phyloP scores from a whole-genome alignment of 2,888 invertebrate genomes.

The Junonia oenone region DNA sequence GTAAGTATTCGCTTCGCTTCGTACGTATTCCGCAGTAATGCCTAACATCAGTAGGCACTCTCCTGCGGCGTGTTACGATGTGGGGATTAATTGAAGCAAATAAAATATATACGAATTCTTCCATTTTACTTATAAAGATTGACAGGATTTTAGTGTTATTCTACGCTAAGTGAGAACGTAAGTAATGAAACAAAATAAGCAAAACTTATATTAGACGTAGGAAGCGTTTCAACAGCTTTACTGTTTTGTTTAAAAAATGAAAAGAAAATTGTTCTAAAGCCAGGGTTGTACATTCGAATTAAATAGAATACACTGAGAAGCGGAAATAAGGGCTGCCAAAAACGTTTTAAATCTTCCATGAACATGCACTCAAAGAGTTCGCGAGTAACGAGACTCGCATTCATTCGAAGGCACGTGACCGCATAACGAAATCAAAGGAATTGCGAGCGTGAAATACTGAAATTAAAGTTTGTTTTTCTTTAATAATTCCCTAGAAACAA shows the following conservation, averaged over 20 bases:
- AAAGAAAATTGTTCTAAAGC: neutral
- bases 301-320: neutral
- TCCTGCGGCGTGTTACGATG: no score
- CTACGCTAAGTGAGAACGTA: no score
- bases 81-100: no score
- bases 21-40: no score
- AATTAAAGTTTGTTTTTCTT: slow-evolving; percentile 1
- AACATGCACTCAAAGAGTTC: slow-evolving; percentile 8
- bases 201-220: no score
- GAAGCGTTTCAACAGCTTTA: no score
- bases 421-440: neutral
- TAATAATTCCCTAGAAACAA: neutral
- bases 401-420: neutral
- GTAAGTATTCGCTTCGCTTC: no score
- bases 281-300: neutral
- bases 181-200: no score
- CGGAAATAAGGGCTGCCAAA: slow-evolving; percentile 9
- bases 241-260: neutral
- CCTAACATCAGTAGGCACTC: no score
- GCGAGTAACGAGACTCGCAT: slow-evolving; percentile 7
- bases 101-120: no score
- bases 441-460: neutral
- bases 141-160: no score
- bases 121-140: no score
- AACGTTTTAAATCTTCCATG: slow-evolving; percentile 9